Base-by-base conservation (phyloP, 1,140 invertebrate genomes). In the Orchestia grillus region DNA sequence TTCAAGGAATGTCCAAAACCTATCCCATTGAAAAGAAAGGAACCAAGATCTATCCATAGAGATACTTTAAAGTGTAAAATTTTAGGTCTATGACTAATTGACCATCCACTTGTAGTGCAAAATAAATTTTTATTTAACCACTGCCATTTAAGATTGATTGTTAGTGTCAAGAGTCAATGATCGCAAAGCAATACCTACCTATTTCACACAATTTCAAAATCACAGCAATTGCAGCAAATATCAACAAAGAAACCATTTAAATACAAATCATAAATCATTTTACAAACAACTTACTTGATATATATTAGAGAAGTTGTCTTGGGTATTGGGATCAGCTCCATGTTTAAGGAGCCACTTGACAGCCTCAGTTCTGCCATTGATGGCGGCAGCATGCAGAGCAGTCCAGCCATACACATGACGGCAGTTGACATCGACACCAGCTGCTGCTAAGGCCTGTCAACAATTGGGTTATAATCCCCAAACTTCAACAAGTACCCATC, bases 401-500 rank as follows among this genome's bases (percentile, higher is more conserved):
- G 98, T 99, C 99, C 99, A 99, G 77, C 99, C 99, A 53, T 99
- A 97, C 41, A 97, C 96, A 97, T 99, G 98, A 0, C 98, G 97
- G 94, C 97, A 96, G 97, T 98, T 98, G 16, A 98, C 97, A 97
- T 98, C 97, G 77, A 98, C 97, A 36, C 97, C 97, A 94, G 96
- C 96, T 77, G 96, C 95, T 0, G 96, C 43, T 40, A 91, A 95
- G 95, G 96, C 96, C 96, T 97, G n/a, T 42, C 44, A 95, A 15
- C 41, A 88, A 87, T 57, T 45, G 28, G n/a, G 94, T 1, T 4
- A 41, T 77, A 77, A 53, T 19, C 19, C 6, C 19, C 47, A 53
- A 8, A 53, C n/a, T 53, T 8, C 47, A 53, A 53, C 47, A 53
- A 53, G 47, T 53, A 19, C 19, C 47, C 47, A 53, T 53, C 47